phyloP scores from a whole-genome alignment of 2,797 vertebrate genomes.

The Falco naumanni region DNA sequence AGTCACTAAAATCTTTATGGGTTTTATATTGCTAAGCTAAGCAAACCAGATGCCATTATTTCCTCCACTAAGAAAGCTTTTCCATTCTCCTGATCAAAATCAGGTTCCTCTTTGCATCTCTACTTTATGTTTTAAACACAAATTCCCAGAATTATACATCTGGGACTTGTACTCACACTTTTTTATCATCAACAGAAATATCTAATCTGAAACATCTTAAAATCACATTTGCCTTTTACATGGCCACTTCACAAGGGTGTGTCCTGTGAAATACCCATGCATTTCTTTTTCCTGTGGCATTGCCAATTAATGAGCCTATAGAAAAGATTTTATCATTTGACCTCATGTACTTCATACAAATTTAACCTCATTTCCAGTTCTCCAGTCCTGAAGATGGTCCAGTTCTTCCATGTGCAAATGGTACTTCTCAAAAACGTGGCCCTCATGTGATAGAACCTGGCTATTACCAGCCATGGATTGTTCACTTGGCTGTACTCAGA shows the following conservation, averaged over 20 bases:
- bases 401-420: background rate
- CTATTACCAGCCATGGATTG: background rate
- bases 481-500: background rate
- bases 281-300: background rate
- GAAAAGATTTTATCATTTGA: background rate
- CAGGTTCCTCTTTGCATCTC: background rate
- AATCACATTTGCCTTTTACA: background rate
- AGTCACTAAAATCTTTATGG: background rate
- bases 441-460: background rate
- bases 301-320: background rate
- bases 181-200: background rate
- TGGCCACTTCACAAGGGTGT: background rate
- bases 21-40: background rate
- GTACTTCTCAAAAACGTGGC: background rate
- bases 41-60: background rate
- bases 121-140: background rate
- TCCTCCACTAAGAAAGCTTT: background rate
- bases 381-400: background rate
- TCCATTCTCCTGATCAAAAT: background rate
- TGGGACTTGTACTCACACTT: background rate
- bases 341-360: background rate
- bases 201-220: background rate
- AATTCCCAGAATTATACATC: background rate
- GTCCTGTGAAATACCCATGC: background rate
- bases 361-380: background rate